phyloP scores from a whole-genome alignment of 2,113 vertebrate species.

The Trinectes maculatus region DNA sequence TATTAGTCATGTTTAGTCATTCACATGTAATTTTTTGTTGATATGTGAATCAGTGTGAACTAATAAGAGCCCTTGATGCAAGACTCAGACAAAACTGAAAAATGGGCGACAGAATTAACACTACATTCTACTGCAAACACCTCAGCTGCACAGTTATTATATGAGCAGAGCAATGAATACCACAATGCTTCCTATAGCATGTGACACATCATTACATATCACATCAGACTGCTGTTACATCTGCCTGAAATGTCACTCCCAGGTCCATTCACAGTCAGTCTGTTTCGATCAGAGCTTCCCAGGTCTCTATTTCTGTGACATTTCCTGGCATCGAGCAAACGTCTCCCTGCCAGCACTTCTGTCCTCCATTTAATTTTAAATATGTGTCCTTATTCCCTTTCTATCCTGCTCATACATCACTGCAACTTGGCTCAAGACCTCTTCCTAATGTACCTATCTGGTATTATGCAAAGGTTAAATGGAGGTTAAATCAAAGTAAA shows the following conservation, averaged over 20 bases:
- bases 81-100: no score
- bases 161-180: no score
- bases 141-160: no score
- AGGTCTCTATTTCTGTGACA: background rate
- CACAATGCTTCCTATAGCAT: background rate
- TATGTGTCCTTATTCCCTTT: background rate
- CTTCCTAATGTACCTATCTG: constrained; percentile 26
- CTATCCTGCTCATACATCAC: background rate
- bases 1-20: no score
- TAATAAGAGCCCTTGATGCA: no score
- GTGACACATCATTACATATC: constrained; percentile 38
- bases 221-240: constrained; percentile 33
- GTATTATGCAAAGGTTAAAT: constrained; percentile 49
- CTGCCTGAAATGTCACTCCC: constrained; percentile 2
- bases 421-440: constrained; percentile 1
- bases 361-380: background rate
- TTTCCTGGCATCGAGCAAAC: constrained; percentile 2
- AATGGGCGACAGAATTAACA: no score
- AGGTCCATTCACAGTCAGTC: constrained; percentile 25
- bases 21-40: no score
- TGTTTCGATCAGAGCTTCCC: constrained; percentile 16
- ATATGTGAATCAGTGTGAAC: no score
- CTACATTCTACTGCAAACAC: no score
- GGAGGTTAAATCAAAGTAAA: constrained; percentile 55
- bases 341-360: background rate